These are phyloP conservation scores for Solea solea DNA, from an alignment of 2,113 vertebrate genomes.

Conservation along the genomic window DNA sequence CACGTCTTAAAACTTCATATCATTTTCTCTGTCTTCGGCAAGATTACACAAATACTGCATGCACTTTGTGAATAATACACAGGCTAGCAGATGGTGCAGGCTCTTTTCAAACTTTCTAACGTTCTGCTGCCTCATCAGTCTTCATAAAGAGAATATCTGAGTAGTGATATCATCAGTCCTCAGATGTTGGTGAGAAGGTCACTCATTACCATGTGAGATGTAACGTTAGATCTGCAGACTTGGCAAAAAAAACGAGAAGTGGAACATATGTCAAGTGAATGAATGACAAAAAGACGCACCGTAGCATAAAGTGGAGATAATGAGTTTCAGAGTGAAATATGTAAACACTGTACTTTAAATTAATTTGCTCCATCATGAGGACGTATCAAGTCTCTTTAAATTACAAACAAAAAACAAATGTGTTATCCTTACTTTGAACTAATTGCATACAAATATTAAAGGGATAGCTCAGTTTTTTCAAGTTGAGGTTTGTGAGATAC, in stretches of 20 bases:
- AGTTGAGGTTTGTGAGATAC: too few relatives aligned
- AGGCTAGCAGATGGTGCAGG: conserved; percentile 32
- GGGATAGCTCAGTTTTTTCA: too few relatives aligned
- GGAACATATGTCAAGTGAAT: conserved; percentile 57
- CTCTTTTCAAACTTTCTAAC: conserved; percentile 25
- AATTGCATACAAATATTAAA: neutral
- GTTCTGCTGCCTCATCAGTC: conserved; percentile 40
- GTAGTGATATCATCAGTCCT: conserved; percentile 48
- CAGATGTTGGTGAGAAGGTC: conserved; percentile 48
- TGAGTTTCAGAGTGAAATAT: conserved; percentile 23
- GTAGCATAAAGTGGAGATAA: conserved; percentile 7
- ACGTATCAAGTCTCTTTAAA: neutral
- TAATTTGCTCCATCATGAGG: neutral
- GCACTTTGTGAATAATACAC: conserved; percentile 25
- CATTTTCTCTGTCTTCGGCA: conserved; percentile 17
- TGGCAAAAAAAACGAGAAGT: conserved; percentile 19
- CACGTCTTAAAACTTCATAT: conserved; percentile 14
- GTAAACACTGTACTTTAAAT: neutral
- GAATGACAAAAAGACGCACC: conserved; percentile 20
- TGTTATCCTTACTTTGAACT: neutral
- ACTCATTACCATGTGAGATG: conserved; percentile 34
- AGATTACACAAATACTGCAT: conserved; percentile 11
- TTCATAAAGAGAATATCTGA: conserved; percentile 25
- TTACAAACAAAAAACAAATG: too few relatives aligned
- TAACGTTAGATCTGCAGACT: conserved; percentile 21